Evolutionary conservation across 2,888 invertebrate species (phyloP).

Genomic region (Cephus nigrinus): DNA sequence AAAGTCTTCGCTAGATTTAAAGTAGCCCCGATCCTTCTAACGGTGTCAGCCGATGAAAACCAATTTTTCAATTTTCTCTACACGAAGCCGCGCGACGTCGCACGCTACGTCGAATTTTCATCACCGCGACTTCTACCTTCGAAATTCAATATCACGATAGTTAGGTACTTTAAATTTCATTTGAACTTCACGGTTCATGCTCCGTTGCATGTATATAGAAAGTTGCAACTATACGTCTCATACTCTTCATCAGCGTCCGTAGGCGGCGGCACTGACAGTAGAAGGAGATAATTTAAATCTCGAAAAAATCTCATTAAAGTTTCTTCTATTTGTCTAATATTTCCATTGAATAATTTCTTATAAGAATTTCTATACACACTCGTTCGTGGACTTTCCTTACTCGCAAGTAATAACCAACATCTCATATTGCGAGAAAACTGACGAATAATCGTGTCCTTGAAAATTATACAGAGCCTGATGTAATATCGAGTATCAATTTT

Average conservation of each 20-base stretch:
- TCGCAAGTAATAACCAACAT: not conserved
- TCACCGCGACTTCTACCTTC: constrained; percentile 34
- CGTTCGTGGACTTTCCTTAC: not conserved
- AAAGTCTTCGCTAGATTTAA: constrained; percentile 10
- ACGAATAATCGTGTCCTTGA: not conserved
- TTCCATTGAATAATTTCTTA: not conserved
- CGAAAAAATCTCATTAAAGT: not conserved
- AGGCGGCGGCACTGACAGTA: not conserved
- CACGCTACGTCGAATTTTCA: constrained; percentile 30
- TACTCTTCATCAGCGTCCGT: not conserved
- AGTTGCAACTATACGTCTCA: constrained; percentile 1
- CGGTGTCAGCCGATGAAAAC: constrained; percentile 28
- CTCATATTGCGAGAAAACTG: not conserved
- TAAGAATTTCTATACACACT: not conserved
- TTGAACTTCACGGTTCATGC: constrained; percentile 42
- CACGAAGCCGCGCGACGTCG: constrained; percentile 25
- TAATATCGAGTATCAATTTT: not conserved
- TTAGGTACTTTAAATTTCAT: constrained; percentile 45
- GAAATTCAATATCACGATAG: constrained; percentile 50
- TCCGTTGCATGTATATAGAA: constrained; percentile 35
- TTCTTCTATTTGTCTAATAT: not conserved
- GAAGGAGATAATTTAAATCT: not conserved
- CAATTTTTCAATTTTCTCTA: constrained; percentile 45
- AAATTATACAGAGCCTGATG: not conserved
- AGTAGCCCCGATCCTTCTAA: constrained; percentile 23